Base-by-base conservation (phyloP, 2,797 vertebrate genomes). In the Eurystomus glaucurus region DNA sequence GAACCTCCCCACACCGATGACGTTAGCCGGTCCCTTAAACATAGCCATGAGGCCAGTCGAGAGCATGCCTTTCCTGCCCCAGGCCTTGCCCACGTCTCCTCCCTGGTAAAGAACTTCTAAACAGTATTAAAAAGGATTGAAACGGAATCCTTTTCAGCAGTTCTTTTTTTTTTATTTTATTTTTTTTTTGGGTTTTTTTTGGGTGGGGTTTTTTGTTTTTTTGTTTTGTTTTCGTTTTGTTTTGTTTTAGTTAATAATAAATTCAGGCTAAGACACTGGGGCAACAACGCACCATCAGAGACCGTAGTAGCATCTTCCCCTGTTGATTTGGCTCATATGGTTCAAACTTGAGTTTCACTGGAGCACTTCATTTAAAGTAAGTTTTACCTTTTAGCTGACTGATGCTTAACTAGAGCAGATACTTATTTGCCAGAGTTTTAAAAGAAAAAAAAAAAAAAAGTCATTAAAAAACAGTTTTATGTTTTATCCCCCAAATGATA, bases 41-140 rank as follows among this genome's bases (percentile, higher is more conserved):
- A 99, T 99, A 95, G 99, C 99, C 58, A 99, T 99, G 99, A 98
- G 99, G 92, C 98, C 99, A 37, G 98, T 98, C 85, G 98, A 99
- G 97, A 99, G 98, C 97, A 98, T 99, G 98, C 98, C 99, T 96
- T 99, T 99, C 98, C 99, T 99, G 96, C 99, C 99, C 97, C 99
- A 99, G 97, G 99, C 99, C 95, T 98, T 99, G 98, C 99, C 99
- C 93, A 99, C 99, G 35, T 99, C 99, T 92, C 99, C 99, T 55
- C 99, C 99, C 84, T 99, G 99, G 99, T 99, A 99, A 99, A 98
- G 97, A 97, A 98, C 92, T 88, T 98, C 97, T 85, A 89, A 95
- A 88, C 98, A 97, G 98, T 97, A 98, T 98, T 98, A 98, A 98
- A 96, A 97, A 97, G 97, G 97, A 98, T 97, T 93, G 95, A 98